These are phyloP conservation scores for Apteryx mantelli DNA, from an alignment of 2,113 vertebrate genomes.

Conservation along the genomic window DNA sequence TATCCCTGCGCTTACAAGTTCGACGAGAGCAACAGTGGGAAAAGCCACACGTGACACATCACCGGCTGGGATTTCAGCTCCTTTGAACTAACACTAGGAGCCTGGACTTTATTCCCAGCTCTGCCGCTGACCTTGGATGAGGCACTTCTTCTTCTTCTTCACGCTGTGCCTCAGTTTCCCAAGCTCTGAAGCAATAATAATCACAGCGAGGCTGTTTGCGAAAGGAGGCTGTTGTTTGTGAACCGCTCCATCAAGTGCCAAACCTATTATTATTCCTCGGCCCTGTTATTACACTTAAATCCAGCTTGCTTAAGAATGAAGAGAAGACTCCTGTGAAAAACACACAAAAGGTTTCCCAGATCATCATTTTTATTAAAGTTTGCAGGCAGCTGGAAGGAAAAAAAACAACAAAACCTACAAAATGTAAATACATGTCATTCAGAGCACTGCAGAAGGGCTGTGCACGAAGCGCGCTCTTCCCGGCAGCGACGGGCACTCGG, in stretches of 20 bases:
- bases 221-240: slow-evolving; percentile 28
- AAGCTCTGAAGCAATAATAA: slow-evolving; percentile 46
- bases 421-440: slow-evolving; percentile 38
- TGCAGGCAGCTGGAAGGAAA: neutral
- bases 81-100: neutral
- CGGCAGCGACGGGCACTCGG: neutral
- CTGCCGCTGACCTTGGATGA: neutral
- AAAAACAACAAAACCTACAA: neutral
- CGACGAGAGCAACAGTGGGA: neutral
- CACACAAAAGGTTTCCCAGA: slow-evolving; percentile 27
- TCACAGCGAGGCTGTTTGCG: slow-evolving; percentile 1
- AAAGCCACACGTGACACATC: neutral
- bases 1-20: neutral
- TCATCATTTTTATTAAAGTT: slow-evolving; percentile 70
- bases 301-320: slow-evolving; percentile 45
- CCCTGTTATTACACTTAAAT: slow-evolving; percentile 54
- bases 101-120: neutral
- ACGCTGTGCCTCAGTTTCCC: slow-evolving; percentile 64
- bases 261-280: slow-evolving; percentile 46
- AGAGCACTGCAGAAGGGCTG: neutral
- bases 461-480: neutral
- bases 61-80: neutral
- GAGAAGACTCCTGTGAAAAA: slow-evolving; percentile 33
- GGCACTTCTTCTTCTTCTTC: neutral
- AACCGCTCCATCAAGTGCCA: neutral